A percentile compares a stretch with the other conserved stretches of the same genome.
Evolutionary conservation across 2,113 vertebrate genomes (phyloP).

Genomic region (Empidonax traillii): DNA sequence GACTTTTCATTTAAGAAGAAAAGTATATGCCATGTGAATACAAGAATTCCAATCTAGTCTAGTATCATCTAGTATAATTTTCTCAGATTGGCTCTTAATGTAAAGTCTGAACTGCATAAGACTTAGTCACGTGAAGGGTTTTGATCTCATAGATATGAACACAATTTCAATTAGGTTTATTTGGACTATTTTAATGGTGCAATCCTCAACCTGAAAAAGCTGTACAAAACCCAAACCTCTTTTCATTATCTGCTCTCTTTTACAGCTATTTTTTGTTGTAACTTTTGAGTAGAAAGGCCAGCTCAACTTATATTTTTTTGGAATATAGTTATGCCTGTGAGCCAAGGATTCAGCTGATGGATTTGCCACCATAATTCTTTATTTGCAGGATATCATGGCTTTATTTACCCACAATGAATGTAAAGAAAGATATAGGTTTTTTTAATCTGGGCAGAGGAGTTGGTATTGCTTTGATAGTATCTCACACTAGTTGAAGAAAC

Average conservation of each 20-base stretch:
- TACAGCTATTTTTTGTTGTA: neutral
- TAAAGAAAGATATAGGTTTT: neutral
- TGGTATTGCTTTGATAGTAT: neutral
- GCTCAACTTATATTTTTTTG: neutral
- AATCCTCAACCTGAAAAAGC: neutral
- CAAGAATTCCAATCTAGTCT: neutral
- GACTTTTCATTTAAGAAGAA: neutral
- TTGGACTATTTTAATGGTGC: neutral
- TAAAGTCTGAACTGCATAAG: neutral
- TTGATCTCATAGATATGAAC: neutral
- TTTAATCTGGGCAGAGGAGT: neutral
- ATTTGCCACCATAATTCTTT: neutral
- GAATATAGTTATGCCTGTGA: neutral
- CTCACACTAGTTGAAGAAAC: neutral
- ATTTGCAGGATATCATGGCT: neutral
- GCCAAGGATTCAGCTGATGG: neutral
- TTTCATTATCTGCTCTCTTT: neutral
- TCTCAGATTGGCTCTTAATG: neutral
- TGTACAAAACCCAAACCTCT: neutral
- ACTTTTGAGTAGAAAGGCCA: neutral
- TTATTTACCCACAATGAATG: neutral
- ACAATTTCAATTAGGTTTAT: neutral
- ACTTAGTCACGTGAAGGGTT: neutral
- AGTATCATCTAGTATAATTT: neutral
- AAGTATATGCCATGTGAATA: neutral